phyloP scores from a whole-genome alignment of 2,113 vertebrate genomes.

The Coptodon bakossiorum region DNA sequence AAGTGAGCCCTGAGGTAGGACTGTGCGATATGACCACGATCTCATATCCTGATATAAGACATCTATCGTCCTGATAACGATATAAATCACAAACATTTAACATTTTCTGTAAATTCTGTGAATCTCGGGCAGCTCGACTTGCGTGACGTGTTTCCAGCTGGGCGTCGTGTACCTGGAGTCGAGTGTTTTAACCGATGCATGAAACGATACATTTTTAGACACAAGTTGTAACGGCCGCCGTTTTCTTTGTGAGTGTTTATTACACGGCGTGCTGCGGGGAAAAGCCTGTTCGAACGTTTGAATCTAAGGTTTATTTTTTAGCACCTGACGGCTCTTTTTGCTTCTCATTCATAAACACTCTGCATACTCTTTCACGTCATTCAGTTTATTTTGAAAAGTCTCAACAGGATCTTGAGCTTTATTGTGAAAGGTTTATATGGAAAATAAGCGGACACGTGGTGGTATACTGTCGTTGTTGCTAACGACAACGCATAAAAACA shows the following conservation, averaged over 20 bases:
- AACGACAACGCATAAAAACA: neutral
- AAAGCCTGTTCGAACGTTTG: neutral
- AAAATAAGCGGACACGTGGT: no score
- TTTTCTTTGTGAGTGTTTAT: neutral
- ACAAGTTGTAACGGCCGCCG: fast-evolving
- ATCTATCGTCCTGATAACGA: neutral
- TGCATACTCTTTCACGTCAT: neutral
- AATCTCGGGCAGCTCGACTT: no score
- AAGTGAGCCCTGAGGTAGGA: neutral
- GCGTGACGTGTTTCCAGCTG: no score
- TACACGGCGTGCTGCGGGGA: neutral
- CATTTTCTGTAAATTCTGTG: neutral
- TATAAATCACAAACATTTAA: neutral
- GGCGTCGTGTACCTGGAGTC: fast-evolving
- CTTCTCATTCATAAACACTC: fast-evolving
- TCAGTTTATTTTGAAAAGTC: neutral
- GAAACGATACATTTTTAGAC: fast-evolving
- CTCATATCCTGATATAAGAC: fast-evolving
- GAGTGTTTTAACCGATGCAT: fast-evolving
- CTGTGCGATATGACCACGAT: neutral
- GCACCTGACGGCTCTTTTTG: fast-evolving
- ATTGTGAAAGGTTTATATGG: neutral
- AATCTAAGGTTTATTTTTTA: fast-evolving
- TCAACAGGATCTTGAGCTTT: neutral
- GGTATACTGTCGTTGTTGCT: neutral